These are phyloP conservation scores for Cyclargus thomasi DNA, from an alignment of 1,140 invertebrate genomes.

Conservation along the genomic window DNA sequence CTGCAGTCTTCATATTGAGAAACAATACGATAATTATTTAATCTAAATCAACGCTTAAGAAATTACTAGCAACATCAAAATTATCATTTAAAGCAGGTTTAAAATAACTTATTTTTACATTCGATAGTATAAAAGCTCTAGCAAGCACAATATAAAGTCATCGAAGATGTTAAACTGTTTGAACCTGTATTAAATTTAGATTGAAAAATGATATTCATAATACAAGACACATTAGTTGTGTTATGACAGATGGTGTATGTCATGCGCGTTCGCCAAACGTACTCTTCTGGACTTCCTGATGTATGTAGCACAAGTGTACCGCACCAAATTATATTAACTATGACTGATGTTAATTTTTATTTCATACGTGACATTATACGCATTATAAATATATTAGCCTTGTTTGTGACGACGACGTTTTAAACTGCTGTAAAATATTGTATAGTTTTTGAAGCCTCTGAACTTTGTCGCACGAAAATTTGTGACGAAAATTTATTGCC, in stretches of 20 bases:
- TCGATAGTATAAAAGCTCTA: not conserved
- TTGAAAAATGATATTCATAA: slow-evolving; percentile 50
- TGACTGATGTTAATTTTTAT: slow-evolving; percentile 37
- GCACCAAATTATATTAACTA: slow-evolving; percentile 35
- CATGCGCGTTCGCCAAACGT: slow-evolving; percentile 56
- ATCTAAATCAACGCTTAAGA: no score
- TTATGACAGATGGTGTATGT: slow-evolving; percentile 59
- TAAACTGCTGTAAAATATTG: not conserved
- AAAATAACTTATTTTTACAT: no score
- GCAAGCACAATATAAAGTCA: slow-evolving; percentile 28
- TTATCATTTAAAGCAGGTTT: no score
- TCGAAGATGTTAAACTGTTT: slow-evolving; percentile 35
- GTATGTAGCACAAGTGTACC: slow-evolving; percentile 55
- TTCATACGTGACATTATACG: slow-evolving; percentile 27
- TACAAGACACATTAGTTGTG: slow-evolving; percentile 49
- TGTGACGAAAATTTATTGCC: no score
- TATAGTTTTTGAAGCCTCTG: no score
- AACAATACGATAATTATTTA: no score
- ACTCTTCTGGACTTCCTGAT: slow-evolving; percentile 61
- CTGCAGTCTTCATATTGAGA: no score
- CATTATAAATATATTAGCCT: slow-evolving; percentile 8
- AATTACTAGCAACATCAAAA: no score
- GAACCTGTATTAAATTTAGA: slow-evolving; percentile 38
- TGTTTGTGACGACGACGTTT: not conserved
- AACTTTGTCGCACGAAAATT: no score